These are phyloP conservation scores for Pterostichus madidus DNA, from an alignment of 2,888 invertebrate genomes.

Conservation along the genomic window DNA sequence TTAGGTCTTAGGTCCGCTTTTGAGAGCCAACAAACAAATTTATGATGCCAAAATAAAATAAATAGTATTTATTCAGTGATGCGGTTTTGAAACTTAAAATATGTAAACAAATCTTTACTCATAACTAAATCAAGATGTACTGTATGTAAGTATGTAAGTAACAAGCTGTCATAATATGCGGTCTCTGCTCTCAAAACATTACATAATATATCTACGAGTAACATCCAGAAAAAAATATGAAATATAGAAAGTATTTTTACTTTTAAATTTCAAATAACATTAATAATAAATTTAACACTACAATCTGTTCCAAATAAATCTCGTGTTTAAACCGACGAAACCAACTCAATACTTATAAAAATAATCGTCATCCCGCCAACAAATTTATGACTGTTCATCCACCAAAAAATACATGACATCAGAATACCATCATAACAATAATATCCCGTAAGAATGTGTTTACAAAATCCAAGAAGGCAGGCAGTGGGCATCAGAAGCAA, in stretches of 20 bases:
- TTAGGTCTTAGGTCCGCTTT: no score
- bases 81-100: no score
- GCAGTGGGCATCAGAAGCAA: conserved; percentile 1
- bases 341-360: background rate
- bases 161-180: no score
- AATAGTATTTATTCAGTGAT: no score
- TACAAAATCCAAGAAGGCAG: conserved; percentile 7
- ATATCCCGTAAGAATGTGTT: conserved; percentile 7
- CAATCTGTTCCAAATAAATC: background rate
- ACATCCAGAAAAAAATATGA: background rate
- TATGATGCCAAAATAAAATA: no score
- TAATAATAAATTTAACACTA: background rate
- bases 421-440: conserved; percentile 4
- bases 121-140: no score
- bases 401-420: background rate
- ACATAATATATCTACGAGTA: no score
- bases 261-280: background rate
- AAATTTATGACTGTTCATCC: background rate
- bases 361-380: background rate
- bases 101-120: no score
- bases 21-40: no score
- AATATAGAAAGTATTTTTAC: background rate
- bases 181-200: no score
- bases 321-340: background rate
- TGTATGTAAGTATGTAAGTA: no score